Evolutionary conservation across 2,888 invertebrate species (phyloP), one percentile per base, ranked within the genome.

Genomic region (Oligia latruncula): DNA sequence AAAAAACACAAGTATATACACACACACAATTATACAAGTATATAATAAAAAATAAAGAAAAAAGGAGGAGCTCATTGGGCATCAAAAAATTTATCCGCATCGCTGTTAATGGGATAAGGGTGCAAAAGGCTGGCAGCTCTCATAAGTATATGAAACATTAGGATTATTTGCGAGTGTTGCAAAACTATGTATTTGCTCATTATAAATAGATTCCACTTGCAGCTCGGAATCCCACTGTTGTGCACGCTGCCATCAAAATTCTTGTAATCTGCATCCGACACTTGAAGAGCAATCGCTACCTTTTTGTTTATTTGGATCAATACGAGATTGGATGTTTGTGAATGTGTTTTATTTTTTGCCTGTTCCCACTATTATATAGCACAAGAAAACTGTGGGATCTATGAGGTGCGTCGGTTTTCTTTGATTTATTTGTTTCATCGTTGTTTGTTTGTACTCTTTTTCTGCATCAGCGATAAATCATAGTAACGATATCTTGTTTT

Each of bases 241-340:
- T 20, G 29, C 13, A 43, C 2, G 23, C 17, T 73, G 64, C 11
- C 2, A 23, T 52, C 2, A 17, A 62, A 29, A 76, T 43, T 8
- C n/a, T 3, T 40, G 49, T 5, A 60, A n/a, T 20, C 0, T 20
- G 35, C 73, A 62, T 49, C 6, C 23, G 40, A 43, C 9, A 35
- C 20, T 46, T 35, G 29, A 9, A 65, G 55, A 77, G 35, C 35
- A 77, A n/a, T 55, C 3, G 1, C 35, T 11, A 11, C 5, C 1
- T 58, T 65, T 23, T 65, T 35, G 55, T 77, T n/a, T 5, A 40
- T 77, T 62, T 62, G n/a, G 17, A 35, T 62, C 73, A 49, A 49
- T n/a, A 17, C 35, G 49, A 60, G 73, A 60, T 73, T 62, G n/a
- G 20, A 60, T 74, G n/a, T 74, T 49, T 58, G 29, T 29, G 15